Conservation (phyloP, 2,797 vertebrate genomes). For the Macroramphosus scolopax region DNA sequence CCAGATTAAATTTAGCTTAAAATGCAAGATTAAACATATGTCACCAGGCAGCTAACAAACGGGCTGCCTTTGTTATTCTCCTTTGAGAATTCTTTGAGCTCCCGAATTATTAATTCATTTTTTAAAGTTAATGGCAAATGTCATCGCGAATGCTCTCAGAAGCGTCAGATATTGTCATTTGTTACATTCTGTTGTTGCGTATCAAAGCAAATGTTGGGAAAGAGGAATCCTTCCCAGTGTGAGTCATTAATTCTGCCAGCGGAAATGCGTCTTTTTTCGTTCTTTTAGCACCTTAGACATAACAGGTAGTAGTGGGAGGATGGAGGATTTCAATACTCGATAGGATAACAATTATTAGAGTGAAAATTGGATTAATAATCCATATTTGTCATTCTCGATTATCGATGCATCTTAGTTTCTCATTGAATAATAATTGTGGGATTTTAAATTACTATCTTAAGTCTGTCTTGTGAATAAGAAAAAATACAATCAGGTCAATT, state of each 20-base stretch:
- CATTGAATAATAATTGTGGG: too few species aligned
- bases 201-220: conserved; percentile 67
- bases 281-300: conserved; percentile 36
- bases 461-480: too few species aligned
- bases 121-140: conserved; percentile 71
- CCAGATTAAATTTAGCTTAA: conserved; percentile 71
- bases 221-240: conserved; percentile 42
- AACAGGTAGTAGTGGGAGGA: too few species aligned
- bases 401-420: too few species aligned
- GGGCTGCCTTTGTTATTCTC: conserved; percentile 66
- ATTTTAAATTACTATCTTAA: too few species aligned
- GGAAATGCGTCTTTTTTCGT: conserved; percentile 30
- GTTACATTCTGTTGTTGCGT: conserved; percentile 44
- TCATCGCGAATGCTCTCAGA: conserved; percentile 69
- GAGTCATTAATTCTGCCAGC: conserved; percentile 40
- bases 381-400: too few species aligned
- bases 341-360: too few species aligned
- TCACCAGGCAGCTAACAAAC: conserved; percentile 70
- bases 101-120: conserved; percentile 68
- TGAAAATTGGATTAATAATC: too few species aligned
- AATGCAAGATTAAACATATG: conserved; percentile 76
- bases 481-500: too few species aligned
- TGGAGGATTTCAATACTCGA: too few species aligned
- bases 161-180: conserved; percentile 59
- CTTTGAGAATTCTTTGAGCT: conserved; percentile 72